Conservation (phyloP, 2,888 invertebrate genomes). For the Drosophila atripex region DNA sequence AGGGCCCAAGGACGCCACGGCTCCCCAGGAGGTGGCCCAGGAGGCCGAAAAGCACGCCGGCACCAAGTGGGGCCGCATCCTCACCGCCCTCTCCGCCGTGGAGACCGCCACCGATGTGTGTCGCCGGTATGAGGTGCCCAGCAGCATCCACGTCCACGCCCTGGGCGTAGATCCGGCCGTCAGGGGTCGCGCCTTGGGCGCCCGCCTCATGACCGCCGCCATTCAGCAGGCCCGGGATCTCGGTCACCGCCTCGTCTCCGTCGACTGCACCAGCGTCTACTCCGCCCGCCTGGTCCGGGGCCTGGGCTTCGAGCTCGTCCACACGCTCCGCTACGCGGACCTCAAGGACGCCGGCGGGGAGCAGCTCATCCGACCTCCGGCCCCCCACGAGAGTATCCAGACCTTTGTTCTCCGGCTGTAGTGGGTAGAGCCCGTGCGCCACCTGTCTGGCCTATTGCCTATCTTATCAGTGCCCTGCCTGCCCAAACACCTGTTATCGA, state of each 20-base stretch:
- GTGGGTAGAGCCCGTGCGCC: too few relatives aligned
- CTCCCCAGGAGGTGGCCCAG: constrained; percentile 62
- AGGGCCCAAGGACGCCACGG: constrained; percentile 72
- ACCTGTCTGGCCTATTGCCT: not conserved
- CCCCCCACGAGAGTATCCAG: constrained; percentile 72
- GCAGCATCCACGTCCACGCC: constrained; percentile 76
- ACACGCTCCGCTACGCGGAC: constrained; percentile 66
- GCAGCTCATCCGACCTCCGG: constrained; percentile 74
- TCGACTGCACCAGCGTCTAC: constrained; percentile 81
- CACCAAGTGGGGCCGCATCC: constrained; percentile 77
- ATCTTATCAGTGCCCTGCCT: not conserved
- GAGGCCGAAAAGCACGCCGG: constrained; percentile 58
- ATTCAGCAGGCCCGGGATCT: constrained; percentile 55
- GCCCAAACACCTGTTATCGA: not conserved
- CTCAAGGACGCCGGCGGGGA: constrained; percentile 65
- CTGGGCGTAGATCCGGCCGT: constrained; percentile 70
- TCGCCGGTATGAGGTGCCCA: constrained; percentile 61
- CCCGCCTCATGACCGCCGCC: constrained; percentile 65
- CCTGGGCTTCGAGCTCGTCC: constrained; percentile 72
- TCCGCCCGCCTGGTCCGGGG: constrained; percentile 74
- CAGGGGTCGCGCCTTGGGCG: constrained; percentile 77
- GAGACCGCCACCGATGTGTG: constrained; percentile 78
- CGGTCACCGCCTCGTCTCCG: constrained; percentile 69
- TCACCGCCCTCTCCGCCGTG: constrained; percentile 69
- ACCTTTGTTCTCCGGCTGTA: constrained; percentile 70